Base-by-base conservation (phyloP, 1,140 invertebrate species). In the Zophobas morio region DNA sequence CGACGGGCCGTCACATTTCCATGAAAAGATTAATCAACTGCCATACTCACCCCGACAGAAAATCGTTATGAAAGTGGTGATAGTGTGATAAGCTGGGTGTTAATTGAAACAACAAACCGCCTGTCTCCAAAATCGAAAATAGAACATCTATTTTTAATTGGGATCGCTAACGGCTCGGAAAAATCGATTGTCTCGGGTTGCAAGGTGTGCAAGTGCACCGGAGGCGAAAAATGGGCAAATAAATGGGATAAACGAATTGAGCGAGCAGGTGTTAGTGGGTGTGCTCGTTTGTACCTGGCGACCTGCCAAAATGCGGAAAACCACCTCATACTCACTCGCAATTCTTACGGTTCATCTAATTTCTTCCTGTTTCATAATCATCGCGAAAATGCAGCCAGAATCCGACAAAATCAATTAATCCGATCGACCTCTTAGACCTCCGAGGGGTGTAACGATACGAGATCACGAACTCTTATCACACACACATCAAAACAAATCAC, bases 311-410 rank as follows among this genome's bases (percentile, higher is more conserved):
- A 63, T 77, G 40, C 74, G 53, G 79, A 57, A 81, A 82, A 84
- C 82, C 81, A 85, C 83, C 80, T 81, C 78, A 79, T 82, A 85
- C 83, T 85, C 79, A 84, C 84, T 80, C 49, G 72, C 74, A 75
- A 74, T 77, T 78, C 73, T 32, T 71, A 78, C 76, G 66, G 63
- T 53, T 83, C 83, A 85, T 85, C 83, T 83, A 80, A 81, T 81
- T 81, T 82, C 81, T 73, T 74, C 72, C 53, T 77, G 36, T 78
- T 49, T 81, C 51, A 80, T 79, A 77, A 74, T 73, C 78, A 76
- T 82, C 70, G 2, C 39, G 34, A 46, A 77, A 74, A 60, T 76
- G 80, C 66, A 79, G 6, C 6, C 57, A 20, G 37, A 66, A 46
- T 66, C 60, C 57, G 60, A 83, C 70, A 83, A 81, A 82, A 81